These are phyloP conservation scores for Microctonus hyperodae DNA, from an alignment of 2,888 invertebrate genomes.

Conservation along the genomic window DNA sequence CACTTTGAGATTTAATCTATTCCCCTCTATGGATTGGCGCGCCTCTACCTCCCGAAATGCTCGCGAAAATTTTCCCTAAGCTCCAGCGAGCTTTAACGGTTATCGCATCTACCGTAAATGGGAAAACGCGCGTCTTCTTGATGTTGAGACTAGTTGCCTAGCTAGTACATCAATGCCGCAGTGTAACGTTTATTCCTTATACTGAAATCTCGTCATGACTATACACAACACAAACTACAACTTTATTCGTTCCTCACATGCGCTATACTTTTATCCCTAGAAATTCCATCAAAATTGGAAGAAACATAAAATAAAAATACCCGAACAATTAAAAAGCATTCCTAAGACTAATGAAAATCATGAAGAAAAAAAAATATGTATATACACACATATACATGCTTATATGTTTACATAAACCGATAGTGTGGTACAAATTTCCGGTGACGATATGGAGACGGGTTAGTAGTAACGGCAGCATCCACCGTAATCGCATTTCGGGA, in stretches of 20 bases:
- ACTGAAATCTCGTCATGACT: too few relatives aligned
- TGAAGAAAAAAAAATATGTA: background rate
- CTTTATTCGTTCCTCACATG: background rate
- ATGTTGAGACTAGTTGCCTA: conserved; percentile 6
- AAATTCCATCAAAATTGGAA: background rate
- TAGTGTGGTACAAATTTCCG: background rate
- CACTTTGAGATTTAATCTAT: conserved; percentile 51
- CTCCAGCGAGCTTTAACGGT: conserved; percentile 41
- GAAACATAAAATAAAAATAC: background rate
- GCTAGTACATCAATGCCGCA: background rate
- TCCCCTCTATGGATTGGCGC: conserved; percentile 42
- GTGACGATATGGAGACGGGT: conserved; percentile 6
- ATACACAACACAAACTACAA: background rate
- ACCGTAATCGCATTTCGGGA: conserved; percentile 40
- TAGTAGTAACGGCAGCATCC: conserved; percentile 19
- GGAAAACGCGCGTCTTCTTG: conserved; percentile 30
- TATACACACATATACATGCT: too few relatives aligned
- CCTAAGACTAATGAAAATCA: background rate
- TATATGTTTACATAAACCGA: too few relatives aligned
- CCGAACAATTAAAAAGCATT: background rate
- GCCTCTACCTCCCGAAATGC: conserved; percentile 26
- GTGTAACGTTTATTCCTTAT: too few relatives aligned
- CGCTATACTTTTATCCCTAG: background rate
- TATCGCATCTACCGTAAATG: conserved; percentile 44
- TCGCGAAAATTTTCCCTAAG: conserved; percentile 36